These are phyloP conservation scores for Canis aureus DNA, from an alignment of 2,113 vertebrate species.

Conservation along the genomic window DNA sequence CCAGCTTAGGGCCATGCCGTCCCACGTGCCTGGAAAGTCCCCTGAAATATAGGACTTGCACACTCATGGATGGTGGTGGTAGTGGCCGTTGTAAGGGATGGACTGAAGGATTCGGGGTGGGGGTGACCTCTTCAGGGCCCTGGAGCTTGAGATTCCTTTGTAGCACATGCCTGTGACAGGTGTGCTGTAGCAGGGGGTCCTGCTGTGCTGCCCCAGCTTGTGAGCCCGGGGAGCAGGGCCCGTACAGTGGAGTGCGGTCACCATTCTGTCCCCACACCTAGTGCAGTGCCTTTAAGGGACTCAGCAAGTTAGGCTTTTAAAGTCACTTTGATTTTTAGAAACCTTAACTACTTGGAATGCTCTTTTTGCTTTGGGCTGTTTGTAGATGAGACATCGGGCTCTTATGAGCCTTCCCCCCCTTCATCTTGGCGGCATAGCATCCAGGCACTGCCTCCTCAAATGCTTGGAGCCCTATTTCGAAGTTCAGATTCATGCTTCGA, in stretches of 20 bases:
- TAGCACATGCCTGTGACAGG: neutral
- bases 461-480: no score
- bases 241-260: accelerated
- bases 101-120: no score
- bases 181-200: no score
- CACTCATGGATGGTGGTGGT: neutral
- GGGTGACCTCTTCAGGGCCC: no score
- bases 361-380: neutral
- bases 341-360: neutral
- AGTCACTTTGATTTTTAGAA: neutral
- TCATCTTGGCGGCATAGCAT: neutral
- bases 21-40: neutral
- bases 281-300: accelerated
- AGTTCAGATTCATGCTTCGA: neutral
- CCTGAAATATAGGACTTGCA: accelerated
- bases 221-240: neutral
- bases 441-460: no score
- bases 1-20: neutral
- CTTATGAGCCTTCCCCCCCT: neutral
- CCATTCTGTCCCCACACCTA: neutral
- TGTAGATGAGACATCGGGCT: accelerated
- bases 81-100: no score
- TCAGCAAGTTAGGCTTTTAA: no score
- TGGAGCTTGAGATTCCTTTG: neutral
- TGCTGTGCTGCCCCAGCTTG: no score